These are phyloP conservation scores for Haliclystus octoradiatus DNA, from an alignment of 30 jellyfish, hydroid and myxozoan species.

Conservation along the genomic window DNA sequence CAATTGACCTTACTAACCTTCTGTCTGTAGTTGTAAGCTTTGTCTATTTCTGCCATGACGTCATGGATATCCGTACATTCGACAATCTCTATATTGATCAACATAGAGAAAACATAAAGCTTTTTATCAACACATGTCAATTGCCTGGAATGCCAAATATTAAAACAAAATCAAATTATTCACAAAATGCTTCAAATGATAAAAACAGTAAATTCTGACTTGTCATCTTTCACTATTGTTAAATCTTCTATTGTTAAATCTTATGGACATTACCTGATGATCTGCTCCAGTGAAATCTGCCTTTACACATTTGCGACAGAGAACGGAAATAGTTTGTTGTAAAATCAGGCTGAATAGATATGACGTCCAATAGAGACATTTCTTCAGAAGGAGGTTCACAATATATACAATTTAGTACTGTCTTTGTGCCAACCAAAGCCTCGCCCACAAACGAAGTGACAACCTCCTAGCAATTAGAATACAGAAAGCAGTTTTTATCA, in stretches of 20 bases:
- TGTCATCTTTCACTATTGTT: too few species aligned
- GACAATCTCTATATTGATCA: constrained; percentile 21
- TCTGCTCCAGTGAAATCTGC: constrained; percentile 70
- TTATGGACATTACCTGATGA: constrained; percentile 44
- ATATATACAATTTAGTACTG: constrained; percentile 46
- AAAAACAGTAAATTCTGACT: too few species aligned
- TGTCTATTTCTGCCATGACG: constrained; percentile 36
- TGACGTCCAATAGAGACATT: constrained; percentile 39
- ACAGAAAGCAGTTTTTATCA: too few species aligned
- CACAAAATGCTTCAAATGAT: too few species aligned
- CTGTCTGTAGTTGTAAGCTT: constrained; percentile 47
- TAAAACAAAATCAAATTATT: too few species aligned
- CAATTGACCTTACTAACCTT: too few species aligned
- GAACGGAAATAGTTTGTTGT: constrained; percentile 36
- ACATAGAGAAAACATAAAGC: not conserved
- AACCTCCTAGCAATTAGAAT: constrained; percentile 51
- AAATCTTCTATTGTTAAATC: too few species aligned
- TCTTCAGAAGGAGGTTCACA: constrained; percentile 56
- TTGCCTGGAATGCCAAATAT: too few species aligned
- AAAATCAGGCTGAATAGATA: constrained; percentile 31
- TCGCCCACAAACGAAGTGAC: constrained; percentile 46
- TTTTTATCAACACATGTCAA: too few species aligned
- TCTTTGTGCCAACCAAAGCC: constrained; percentile 50
- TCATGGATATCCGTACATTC: constrained; percentile 60
- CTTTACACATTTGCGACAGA: constrained; percentile 40